phyloP scores from a whole-genome alignment of 2,113 vertebrate genomes.

The Mus musculus region GRCm39 chr3:152983001-152983500 shows the following conservation, averaged over 20 bases:
- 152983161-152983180: constrained; percentile 74
- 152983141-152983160: constrained; percentile 77
- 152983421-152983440: constrained; percentile 79
- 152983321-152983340: constrained; percentile 11
- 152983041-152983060: constrained; percentile 77
- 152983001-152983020: constrained; percentile 72
- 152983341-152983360: constrained; percentile 75
- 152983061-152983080: constrained; percentile 82
- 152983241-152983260: constrained; percentile 1
- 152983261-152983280: constrained; percentile 60
- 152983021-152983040: constrained; percentile 80
- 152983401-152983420: constrained; percentile 84
- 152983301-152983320: constrained; percentile 64
- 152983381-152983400: constrained; percentile 84
- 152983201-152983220: constrained; percentile 77
- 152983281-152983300: constrained; percentile 64
- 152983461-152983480: constrained; percentile 48
- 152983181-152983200: constrained; percentile 83
- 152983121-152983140: constrained; percentile 75
- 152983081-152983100: constrained; percentile 75
- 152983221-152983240: constrained; percentile 61
- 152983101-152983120: constrained; percentile 70
- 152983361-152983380: constrained; percentile 72
- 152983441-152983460: constrained; percentile 84
- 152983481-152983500: constrained; percentile 67